Conservation (phyloP, 2,888 invertebrate genomes). For the Leptogaster cylindrica region DNA sequence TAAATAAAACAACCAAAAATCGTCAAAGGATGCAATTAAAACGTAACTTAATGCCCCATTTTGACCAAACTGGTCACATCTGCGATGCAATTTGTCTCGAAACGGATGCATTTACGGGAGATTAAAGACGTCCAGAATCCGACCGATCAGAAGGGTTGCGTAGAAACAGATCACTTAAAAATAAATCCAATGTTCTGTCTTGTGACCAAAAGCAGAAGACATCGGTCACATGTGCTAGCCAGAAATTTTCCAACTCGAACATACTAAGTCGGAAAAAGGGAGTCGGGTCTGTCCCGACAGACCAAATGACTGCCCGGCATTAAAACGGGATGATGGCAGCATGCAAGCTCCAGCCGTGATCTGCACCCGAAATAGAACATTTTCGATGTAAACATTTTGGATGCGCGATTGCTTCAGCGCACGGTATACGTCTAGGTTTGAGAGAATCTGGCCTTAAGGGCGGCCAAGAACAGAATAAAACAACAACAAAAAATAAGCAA, state of each 20-base stretch:
- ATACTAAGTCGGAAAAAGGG: neutral
- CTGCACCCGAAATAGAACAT: neutral
- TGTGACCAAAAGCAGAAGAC: constrained; percentile 13
- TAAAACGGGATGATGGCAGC: neutral
- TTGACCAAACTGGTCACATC: constrained; percentile 23
- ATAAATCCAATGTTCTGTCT: neutral
- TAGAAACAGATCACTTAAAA: constrained; percentile 4
- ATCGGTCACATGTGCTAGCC: constrained; percentile 36
- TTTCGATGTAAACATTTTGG: constrained; percentile 36
- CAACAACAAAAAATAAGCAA: neutral
- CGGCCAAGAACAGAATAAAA: constrained; percentile 1
- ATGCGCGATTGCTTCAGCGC: neutral
- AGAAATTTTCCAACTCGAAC: constrained; percentile 27
- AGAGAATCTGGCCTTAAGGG: constrained; percentile 10
- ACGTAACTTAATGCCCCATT: constrained; percentile 14
- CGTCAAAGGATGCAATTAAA: constrained; percentile 19
- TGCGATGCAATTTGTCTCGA: constrained; percentile 12
- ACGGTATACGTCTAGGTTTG: constrained; percentile 27
- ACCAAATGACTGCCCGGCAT: constrained; percentile 15
- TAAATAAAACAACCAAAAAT: too few relatives aligned
- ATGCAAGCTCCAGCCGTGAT: constrained; percentile 20
- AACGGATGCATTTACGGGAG: neutral
- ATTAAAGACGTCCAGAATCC: neutral
- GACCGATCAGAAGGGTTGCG: constrained; percentile 25
- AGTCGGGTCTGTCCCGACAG: neutral